Evolutionary conservation across 2,113 vertebrate genomes (phyloP), one percentile per base, ranked within the genome.

Genomic region (Otus sunia): DNA sequence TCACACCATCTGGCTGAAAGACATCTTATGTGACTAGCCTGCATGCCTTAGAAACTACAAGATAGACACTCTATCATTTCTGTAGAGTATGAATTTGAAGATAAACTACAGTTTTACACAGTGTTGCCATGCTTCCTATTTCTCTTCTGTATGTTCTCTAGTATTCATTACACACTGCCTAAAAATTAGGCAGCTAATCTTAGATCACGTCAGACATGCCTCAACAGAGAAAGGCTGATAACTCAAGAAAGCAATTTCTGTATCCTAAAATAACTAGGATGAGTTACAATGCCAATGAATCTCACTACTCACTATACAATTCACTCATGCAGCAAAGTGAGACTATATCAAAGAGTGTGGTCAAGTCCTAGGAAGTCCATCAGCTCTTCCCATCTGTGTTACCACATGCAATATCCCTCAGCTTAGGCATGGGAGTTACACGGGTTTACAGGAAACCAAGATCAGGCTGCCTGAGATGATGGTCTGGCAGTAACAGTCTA

Each of bases 361-460:
- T 52, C 50, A 52, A 39, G 8, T 10, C 37, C 52, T 47, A 55
- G 39, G 12, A 81, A 60, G 6, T 36, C 41, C 30, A 36, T 53
- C 45, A 16, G 16, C 15, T 66, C 50, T 66, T 66, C 53, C 25
- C 9, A 27, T 30, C 17, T 53, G 20, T 1, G 1, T 74, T 41
- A 36, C 34, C 34, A 30, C 11, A 15, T 15, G 41, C 7, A 32
- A 7, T 23, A 37, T 50, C 37, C 13, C 34, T 45, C 15, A 36
- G 12, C 2, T 56, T 15, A 58, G 41, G 15, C 22, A 37, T 0
- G 1, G 11, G 2, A 4, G 7, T 30, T 78, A 41, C 59, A 53
- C 0, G 1, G 7, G 12, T 77, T 72, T 78, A 7, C 26, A 62
- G 22, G 18, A 75, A 52, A 52, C 4, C 37, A 71, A 27, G 36